Conservation (phyloP, 2,113 vertebrate species). For the Phrynosoma platyrhinos region DNA sequence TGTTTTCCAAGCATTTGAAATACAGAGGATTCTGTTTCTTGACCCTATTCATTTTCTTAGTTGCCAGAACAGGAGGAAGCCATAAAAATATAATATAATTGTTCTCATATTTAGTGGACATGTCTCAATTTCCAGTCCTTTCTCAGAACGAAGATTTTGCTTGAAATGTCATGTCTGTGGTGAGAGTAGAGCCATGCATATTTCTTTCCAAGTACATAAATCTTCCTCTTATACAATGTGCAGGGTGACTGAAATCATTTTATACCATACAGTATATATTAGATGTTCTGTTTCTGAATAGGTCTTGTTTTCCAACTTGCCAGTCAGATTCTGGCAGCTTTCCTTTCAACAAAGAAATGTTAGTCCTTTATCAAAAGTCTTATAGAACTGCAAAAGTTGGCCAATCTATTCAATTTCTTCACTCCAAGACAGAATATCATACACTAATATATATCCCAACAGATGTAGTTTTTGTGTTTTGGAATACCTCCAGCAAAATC, state of each 20-base stretch:
- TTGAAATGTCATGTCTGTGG: not conserved
- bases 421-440: not conserved
- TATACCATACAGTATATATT: not conserved
- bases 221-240: not conserved
- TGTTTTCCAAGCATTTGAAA: not conserved
- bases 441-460: not conserved
- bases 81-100: not conserved
- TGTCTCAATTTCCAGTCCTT: not conserved
- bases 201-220: too few relatives aligned
- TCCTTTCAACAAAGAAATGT: not conserved
- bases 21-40: not conserved
- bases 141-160: too few relatives aligned
- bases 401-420: not conserved
- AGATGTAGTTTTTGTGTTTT: not conserved
- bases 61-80: not conserved
- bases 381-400: not conserved
- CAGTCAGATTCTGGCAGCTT: not conserved
- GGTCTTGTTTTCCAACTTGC: not conserved
- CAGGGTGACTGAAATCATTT: not conserved
- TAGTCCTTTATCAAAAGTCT: not conserved
- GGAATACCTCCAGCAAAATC: not conserved
- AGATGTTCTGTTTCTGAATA: too few relatives aligned
- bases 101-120: not conserved
- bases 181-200: not conserved
- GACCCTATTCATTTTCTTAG: not conserved